Conservation (phyloP, 1,140 invertebrate species). For the Delia radicum region DNA sequence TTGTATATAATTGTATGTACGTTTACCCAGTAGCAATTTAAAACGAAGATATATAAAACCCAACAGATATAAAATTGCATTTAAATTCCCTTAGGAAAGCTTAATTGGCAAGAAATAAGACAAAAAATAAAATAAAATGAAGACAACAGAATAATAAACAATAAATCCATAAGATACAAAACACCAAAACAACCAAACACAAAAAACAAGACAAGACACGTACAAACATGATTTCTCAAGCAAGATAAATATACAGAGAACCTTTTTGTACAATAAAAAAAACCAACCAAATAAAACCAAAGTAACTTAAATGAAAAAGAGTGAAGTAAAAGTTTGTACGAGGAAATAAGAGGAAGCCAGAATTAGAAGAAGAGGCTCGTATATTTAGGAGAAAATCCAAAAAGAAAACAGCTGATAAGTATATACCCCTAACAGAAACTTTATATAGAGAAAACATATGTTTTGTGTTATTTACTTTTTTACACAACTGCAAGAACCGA, state of each 20-base stretch:
- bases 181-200: constrained; percentile 5
- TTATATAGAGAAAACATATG: background rate
- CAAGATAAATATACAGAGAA: constrained; percentile 10
- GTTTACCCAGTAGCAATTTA: constrained; percentile 16
- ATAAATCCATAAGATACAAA: constrained; percentile 22
- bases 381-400: constrained; percentile 6
- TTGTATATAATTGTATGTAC: too few relatives aligned
- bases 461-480: constrained; percentile 5
- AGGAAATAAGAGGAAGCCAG: constrained; percentile 7
- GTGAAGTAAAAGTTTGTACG: background rate
- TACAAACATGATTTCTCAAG: constrained; percentile 21
- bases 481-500: background rate
- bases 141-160: constrained; percentile 16
- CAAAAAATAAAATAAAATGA: constrained; percentile 9
- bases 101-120: constrained; percentile 23
- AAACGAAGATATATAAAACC: constrained; percentile 6
- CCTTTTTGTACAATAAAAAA: background rate
- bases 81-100: constrained; percentile 16
- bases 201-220: constrained; percentile 22
- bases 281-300: background rate
- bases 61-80: constrained; percentile 20
- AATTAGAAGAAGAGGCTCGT: constrained; percentile 11
- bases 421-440: background rate
- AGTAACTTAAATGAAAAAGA: background rate
- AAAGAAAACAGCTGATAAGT: constrained; percentile 21